Evolutionary conservation across 2,888 invertebrate species (phyloP).

Genomic region (Iphiclides podalirius): DNA sequence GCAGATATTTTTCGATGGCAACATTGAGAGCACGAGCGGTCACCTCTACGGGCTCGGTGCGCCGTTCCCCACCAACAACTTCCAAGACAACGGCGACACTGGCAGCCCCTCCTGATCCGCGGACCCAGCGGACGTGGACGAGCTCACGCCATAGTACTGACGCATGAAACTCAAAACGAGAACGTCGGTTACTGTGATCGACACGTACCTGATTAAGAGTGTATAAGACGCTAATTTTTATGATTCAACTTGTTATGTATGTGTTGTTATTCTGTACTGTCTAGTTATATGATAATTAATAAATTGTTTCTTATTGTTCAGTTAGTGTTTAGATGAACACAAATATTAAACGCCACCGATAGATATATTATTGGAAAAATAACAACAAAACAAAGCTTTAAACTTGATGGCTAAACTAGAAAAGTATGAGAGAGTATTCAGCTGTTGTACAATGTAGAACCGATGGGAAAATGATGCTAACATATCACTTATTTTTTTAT

Average conservation of each 20-base stretch:
- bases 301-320: background rate
- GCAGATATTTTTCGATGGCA: constrained; percentile 98
- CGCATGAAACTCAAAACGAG: constrained; percentile 32
- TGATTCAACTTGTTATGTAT: background rate
- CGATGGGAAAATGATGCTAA: too few species aligned
- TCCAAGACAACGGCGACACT: constrained; percentile 84
- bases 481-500: too few species aligned
- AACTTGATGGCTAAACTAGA: too few species aligned
- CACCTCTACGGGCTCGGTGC: constrained; percentile 97
- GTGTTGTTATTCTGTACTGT: background rate
- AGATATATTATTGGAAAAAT: too few species aligned
- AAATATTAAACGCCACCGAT: too few species aligned
- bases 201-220: constrained; percentile 8
- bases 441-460: too few species aligned
- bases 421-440: too few species aligned
- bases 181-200: constrained; percentile 23
- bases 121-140: constrained; percentile 29
- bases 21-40: constrained; percentile 98
- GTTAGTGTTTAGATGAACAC: too few species aligned
- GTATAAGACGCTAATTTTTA: constrained; percentile 2
- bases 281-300: background rate
- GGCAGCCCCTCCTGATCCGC: constrained; percentile 77
- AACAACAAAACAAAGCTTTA: too few species aligned
- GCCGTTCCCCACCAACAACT: constrained; percentile 87
- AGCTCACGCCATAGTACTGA: constrained; percentile 32